Evolutionary conservation across 2,797 vertebrate genomes (phyloP).

Genomic region (Heteromormyrus szaboi): DNA sequence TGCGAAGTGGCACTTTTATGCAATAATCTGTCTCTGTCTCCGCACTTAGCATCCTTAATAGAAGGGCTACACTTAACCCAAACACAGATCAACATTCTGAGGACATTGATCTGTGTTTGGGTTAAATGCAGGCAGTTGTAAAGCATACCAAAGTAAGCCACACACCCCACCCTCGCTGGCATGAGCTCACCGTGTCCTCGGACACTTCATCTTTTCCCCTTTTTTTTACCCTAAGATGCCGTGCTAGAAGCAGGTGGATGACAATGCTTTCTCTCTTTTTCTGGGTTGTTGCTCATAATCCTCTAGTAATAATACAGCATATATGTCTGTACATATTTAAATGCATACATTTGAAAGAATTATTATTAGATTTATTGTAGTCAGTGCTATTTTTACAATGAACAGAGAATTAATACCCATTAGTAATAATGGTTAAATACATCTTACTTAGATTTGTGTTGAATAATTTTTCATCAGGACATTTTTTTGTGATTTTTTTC

Average conservation of each 20-base stretch:
- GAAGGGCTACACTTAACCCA: conserved; percentile 65
- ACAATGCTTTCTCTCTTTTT: not conserved
- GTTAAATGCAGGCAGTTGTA: conserved; percentile 50
- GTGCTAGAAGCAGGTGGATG: not conserved
- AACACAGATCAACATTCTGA: conserved; percentile 53
- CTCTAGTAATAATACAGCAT: not conserved
- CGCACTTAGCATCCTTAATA: conserved; percentile 58
- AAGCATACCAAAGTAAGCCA: conserved; percentile 22
- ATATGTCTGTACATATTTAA: not conserved
- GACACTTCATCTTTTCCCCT: not conserved
- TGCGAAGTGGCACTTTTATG: conserved; percentile 51
- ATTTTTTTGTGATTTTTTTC: not conserved
- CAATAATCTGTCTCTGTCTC: conserved; percentile 30
- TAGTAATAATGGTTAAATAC: not conserved
- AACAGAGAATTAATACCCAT: not conserved
- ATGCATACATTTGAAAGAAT: not conserved
- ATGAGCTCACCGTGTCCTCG: not conserved
- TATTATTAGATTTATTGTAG: not conserved
- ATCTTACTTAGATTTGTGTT: not conserved
- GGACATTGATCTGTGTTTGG: conserved; percentile 62
- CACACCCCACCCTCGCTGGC: not conserved
- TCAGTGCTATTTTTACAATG: not conserved
- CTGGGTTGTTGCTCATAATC: not conserved
- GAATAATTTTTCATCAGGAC: not conserved
- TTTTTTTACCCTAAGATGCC: not conserved